Evolutionary conservation across 2,797 vertebrate species (phyloP).

Genomic region (Gymnoscopelus braueri): DNA sequence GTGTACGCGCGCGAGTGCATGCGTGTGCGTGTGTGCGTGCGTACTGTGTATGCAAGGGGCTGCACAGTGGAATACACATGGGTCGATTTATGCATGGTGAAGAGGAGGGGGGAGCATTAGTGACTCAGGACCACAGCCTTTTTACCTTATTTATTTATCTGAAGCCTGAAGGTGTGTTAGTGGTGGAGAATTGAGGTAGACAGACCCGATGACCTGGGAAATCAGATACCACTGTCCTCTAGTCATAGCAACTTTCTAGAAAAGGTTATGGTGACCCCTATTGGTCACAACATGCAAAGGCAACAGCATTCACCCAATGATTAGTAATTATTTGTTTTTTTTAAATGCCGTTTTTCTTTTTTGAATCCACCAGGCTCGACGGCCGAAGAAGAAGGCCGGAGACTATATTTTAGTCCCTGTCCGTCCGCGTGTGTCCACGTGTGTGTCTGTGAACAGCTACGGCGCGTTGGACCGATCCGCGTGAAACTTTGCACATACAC

Average conservation of each 20-base stretch:
- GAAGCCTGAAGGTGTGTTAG: background rate
- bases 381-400: too few relatives aligned
- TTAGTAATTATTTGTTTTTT: too few relatives aligned
- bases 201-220: background rate
- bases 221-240: background rate
- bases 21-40: background rate
- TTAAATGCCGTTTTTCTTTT: too few relatives aligned
- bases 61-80: constrained; percentile 11
- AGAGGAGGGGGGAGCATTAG: background rate
- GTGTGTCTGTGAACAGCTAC: too few relatives aligned
- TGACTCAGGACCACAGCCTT: background rate
- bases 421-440: too few relatives aligned
- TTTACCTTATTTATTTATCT: background rate
- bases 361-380: too few relatives aligned
- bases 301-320: background rate
- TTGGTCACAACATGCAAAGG: constrained; percentile 26
- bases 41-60: background rate
- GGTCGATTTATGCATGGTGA: constrained; percentile 8
- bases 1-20: background rate
- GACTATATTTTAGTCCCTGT: too few relatives aligned
- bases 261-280: constrained; percentile 42
- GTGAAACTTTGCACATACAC: too few relatives aligned
- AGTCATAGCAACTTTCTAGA: background rate
- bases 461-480: too few relatives aligned
- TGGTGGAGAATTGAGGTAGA: background rate